phyloP scores from a whole-genome alignment of 2,797 vertebrate genomes.

The Falco concolor region DNA sequence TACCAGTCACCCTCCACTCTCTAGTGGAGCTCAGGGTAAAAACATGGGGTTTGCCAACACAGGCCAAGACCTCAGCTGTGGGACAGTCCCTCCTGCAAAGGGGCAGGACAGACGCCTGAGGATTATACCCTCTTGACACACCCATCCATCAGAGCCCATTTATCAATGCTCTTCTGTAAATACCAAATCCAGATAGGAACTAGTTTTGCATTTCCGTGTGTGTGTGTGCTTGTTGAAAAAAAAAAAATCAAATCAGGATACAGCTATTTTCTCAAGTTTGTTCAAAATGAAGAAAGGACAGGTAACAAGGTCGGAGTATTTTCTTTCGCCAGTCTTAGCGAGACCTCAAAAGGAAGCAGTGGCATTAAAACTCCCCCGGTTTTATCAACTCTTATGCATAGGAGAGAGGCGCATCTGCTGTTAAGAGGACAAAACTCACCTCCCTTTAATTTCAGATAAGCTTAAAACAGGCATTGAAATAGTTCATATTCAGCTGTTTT shows the following conservation, averaged over 20 bases:
- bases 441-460: background rate
- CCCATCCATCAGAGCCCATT: background rate
- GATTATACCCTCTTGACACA: background rate
- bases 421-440: background rate
- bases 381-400: background rate
- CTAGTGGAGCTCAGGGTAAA: background rate
- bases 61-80: background rate
- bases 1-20: background rate
- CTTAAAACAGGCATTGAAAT: background rate
- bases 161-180: background rate
- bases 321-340: background rate
- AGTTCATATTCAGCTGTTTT: background rate
- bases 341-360: background rate
- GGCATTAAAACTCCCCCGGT: background rate
- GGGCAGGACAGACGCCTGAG: background rate
- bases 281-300: background rate
- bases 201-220: fast-evolving
- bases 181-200: background rate
- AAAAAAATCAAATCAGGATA: background rate
- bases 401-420: background rate
- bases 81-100: background rate
- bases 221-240: background rate
- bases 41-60: background rate
- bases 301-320: background rate
- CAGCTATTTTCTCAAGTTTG: background rate